Conservation (phyloP, 1,140 invertebrate genomes). For the Cyphomyrmex costatus region DNA sequence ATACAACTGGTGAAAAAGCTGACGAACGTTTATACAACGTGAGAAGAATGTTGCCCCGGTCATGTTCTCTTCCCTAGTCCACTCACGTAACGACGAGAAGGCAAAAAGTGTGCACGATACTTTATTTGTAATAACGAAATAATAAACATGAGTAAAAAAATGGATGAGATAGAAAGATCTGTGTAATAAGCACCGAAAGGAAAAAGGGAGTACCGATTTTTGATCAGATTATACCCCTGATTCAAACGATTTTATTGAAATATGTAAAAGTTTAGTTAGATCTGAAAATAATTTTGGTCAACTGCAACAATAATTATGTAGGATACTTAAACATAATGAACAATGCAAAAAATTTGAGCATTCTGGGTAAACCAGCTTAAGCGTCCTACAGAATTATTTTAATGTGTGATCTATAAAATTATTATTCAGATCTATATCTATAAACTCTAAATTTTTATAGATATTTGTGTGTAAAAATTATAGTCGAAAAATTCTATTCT, state of each 20-base stretch:
- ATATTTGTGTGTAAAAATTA: background rate
- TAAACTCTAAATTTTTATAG: too few species aligned
- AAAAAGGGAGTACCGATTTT: background rate
- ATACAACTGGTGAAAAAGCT: constrained; percentile 56
- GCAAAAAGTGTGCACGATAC: constrained; percentile 43
- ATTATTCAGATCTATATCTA: too few species aligned
- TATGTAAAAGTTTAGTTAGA: too few species aligned
- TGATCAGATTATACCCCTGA: background rate
- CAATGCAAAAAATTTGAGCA: too few species aligned
- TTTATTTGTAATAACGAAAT: constrained; percentile 61
- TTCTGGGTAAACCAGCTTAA: too few species aligned
- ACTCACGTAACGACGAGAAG: constrained; percentile 47
- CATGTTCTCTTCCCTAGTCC: constrained; percentile 47
- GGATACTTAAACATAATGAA: too few species aligned
- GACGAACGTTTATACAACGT: constrained; percentile 65
- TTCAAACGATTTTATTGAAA: too few species aligned
- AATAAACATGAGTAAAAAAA: constrained; percentile 41
- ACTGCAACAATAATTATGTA: too few species aligned
- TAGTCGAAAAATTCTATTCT: background rate
- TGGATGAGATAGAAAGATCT: background rate
- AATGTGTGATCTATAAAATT: too few species aligned
- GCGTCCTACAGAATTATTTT: too few species aligned
- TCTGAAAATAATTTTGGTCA: too few species aligned
- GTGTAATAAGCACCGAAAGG: background rate
- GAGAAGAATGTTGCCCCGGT: constrained; percentile 56